Base-by-base conservation (phyloP, 2,888 invertebrate species). In the Saturnia pavonia region DNA sequence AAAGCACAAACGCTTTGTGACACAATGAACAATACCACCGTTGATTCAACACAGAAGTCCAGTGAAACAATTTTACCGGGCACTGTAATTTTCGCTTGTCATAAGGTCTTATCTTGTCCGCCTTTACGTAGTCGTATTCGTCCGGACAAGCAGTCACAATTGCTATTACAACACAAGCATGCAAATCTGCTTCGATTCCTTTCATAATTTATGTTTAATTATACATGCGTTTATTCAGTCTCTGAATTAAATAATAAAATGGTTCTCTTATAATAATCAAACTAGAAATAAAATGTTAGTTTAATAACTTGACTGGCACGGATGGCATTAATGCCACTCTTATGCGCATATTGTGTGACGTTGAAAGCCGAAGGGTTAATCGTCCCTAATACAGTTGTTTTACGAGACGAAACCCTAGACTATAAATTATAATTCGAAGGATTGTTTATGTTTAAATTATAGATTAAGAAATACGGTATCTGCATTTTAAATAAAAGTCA, bases 21-120 rank as follows among this genome's bases (percentile, higher is more conserved):
- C 0, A 65, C 65, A 65, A 65, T 65, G 11, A 40, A n/a, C 9
- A 65, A 34, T 65, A 34, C 40, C 40, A 9, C 27, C 63, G 34
- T 34, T 63, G 34, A 34, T 63, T 63, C 63, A 27, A 27, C 63
- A 22, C 65, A 34, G 19, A 65, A 19, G n/a, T 19, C n/a, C 48
- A 27, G 66, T n/a, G 70, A 70, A 70, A 70, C 54, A 67, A 70
- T 70, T 69, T 69, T 48, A 22, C 27, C 19, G 48, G 67, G 34
- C 72, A 42, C 77, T 77, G 84, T 83, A 84, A 87, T 82, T 88
- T 87, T 82, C 79, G 71, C 72, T 42, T 78, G 82, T 82, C 84
- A 78, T 74, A 72, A 68, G 74, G 80, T 73, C 73, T 82, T 78
- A 80, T 79, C 78, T 76, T 68, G 76, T 77, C 70, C 73, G 65